Evolutionary conservation across 1,140 invertebrate species (phyloP).

Genomic region (Diploscapter pachys): DNA sequence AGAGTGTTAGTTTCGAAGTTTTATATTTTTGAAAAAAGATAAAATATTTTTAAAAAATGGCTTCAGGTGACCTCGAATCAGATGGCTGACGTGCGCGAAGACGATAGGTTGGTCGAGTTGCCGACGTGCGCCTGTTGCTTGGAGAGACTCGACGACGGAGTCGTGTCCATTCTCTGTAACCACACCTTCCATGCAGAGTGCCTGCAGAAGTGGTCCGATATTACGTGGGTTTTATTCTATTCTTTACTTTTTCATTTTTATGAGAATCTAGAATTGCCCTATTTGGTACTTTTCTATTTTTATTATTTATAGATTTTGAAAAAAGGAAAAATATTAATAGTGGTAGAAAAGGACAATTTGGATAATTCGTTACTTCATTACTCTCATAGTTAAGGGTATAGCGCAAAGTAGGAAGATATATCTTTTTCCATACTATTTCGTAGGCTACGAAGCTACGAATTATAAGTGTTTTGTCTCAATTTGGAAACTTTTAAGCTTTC

Average conservation of each 20-base stretch:
- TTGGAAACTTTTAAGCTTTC: no score
- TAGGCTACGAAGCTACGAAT: not conserved
- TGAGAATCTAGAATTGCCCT: not conserved
- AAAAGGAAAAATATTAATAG: no score
- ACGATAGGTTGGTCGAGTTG: conserved; percentile 67
- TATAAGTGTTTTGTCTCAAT: not conserved
- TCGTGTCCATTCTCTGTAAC: conserved; percentile 95
- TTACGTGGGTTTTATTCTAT: conserved; percentile 62
- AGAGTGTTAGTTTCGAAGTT: conserved; percentile 65
- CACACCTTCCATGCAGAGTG: conserved; percentile 94
- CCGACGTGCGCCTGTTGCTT: conserved; percentile 95
- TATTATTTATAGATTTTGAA: no score
- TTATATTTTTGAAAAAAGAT: not conserved
- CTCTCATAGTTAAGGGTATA: no score
- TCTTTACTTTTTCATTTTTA: not conserved
- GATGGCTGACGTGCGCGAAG: not conserved
- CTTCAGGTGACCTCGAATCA: not conserved
- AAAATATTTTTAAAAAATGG: not conserved
- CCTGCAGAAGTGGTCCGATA: conserved; percentile 91
- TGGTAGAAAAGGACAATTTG: no score
- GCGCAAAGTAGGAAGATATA: no score
- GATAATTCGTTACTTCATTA: no score
- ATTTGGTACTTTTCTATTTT: no score
- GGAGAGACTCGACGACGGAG: conserved; percentile 87
- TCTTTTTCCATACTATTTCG: no score